phyloP scores from a whole-genome alignment of 2,888 invertebrate genomes.

The Dastarcus helophoroides region DNA sequence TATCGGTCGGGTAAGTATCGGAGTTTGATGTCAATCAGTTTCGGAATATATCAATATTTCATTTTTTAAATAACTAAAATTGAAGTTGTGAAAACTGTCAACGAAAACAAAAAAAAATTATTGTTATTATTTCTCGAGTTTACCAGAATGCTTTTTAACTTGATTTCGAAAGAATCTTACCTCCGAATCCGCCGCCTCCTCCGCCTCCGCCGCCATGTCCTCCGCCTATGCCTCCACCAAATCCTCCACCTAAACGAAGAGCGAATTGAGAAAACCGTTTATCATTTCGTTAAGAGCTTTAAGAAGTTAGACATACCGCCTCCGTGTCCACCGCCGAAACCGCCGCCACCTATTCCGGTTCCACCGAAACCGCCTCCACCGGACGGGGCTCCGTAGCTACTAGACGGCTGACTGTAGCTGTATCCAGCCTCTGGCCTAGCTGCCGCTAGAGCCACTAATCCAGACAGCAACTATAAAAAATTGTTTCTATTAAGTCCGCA shows the following conservation, averaged over 20 bases:
- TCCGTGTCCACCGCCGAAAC: conserved; percentile 20
- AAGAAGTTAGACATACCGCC: conserved; percentile 11
- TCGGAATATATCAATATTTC: too few relatives aligned
- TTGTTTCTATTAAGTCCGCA: too few relatives aligned
- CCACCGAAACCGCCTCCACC: conserved; percentile 31
- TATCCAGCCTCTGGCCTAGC: conserved; percentile 53
- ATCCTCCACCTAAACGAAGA: conserved; percentile 14
- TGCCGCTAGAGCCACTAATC: conserved; percentile 47
- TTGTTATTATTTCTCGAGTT: too few relatives aligned
- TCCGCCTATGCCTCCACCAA: conserved; percentile 20
- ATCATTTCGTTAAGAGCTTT: background rate
- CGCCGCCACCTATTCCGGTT: conserved; percentile 21
- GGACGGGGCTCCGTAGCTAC: conserved; percentile 34
- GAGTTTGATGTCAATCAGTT: too few relatives aligned
- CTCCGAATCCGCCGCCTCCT: conserved; percentile 40
- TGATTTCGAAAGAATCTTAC: too few relatives aligned
- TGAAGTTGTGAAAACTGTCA: too few relatives aligned
- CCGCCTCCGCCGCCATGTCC: conserved; percentile 18
- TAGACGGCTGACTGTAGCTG: conserved; percentile 42
- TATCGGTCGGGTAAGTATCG: too few relatives aligned
- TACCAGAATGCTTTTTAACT: too few relatives aligned
- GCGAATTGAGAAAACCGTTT: background rate
- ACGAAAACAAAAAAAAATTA: too few relatives aligned
- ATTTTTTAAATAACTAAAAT: too few relatives aligned
- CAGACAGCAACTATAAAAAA: conserved; percentile 30